A percentile compares a stretch with the other conserved stretches of the same genome.
These are phyloP conservation scores for Pristionchus entomophagus DNA, from an alignment of 2,888 invertebrate genomes.

Conservation along the genomic window DNA sequence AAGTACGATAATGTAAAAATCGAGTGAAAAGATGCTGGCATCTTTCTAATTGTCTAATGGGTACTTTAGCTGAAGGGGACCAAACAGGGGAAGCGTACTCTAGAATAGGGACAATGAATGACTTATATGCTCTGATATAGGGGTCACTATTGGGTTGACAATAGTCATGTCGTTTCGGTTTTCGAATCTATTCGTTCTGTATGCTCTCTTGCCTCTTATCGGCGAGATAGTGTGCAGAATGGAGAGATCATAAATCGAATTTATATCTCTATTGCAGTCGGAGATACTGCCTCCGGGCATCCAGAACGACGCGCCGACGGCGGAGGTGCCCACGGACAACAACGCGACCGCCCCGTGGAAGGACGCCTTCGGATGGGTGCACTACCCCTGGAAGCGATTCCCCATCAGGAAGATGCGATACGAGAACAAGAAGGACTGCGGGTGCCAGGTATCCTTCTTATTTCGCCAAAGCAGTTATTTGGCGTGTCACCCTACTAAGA, in stretches of 20 bases:
- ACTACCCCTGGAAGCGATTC: constrained; percentile 42
- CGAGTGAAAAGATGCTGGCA: no score
- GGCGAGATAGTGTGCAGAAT: no score
- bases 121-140: no score
- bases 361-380: constrained; percentile 28
- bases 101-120: no score
- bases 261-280: not conserved
- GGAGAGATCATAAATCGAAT: not conserved
- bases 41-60: no score
- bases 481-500: not conserved
- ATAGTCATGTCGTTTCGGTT: no score
- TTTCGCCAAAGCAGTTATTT: not conserved
- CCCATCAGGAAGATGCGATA: constrained; percentile 20
- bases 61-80: no score
- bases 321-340: not conserved
- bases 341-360: not conserved
- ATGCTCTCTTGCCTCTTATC: no score
- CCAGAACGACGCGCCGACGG: not conserved
- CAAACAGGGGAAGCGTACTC: no score
- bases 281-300: constrained; percentile 18
- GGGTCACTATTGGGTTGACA: no score
- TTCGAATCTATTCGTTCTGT: no score
- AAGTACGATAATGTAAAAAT: no score
- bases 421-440: constrained; percentile 28
- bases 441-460: constrained; percentile 22